Evolutionary conservation across 2,888 invertebrate genomes (phyloP), one percentile per base, ranked within the genome.

Genomic region (Erebia palarica): DNA sequence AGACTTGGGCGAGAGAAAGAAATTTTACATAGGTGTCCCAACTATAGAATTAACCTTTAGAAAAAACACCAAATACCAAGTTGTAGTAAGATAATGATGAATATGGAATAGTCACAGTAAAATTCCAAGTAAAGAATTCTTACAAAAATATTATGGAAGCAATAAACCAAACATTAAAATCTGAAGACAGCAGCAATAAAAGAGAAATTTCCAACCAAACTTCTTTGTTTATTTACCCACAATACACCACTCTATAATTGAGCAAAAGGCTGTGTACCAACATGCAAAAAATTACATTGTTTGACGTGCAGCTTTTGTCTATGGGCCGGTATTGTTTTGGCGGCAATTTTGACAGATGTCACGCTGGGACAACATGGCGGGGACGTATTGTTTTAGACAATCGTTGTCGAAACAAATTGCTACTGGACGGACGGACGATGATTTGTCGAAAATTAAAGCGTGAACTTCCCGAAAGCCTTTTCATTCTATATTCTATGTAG

Each of bases 221-320:
- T 55, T 55, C 63, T 79, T 76, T 76, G 75, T 78, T 65, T 72
- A 79, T 80, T 78, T 80, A 83, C 85, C 84, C 84, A 88, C 87
- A 88, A 86, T 83, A 80, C 78, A 78, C 81, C 87, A 89, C 85
- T 86, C 91, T 80, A 85, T 91, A 92, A 92, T 92, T 91, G 92
- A 90, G 90, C 91, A 91, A 91, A 90, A 84, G 88, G 79, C 83
- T 86, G 88, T 86, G 80, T 85, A 80, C 82, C 86, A 86, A 89
- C 84, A 86, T 76, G 73, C 70, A 77, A 79, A 84, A 60, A 80
- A 82, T 84, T 78, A 77, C 78, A 84, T 84, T 82, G 80, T 71
- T 60, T 55, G 18, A 63, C 21, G n/a, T 55, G 16, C 78, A 77
- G 76, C 72, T 68, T 76, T 81, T 80, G 79, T 81, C 78, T 77